Conservation (phyloP, 2,797 vertebrate genomes). For the Poeciliopsis turneri region DNA sequence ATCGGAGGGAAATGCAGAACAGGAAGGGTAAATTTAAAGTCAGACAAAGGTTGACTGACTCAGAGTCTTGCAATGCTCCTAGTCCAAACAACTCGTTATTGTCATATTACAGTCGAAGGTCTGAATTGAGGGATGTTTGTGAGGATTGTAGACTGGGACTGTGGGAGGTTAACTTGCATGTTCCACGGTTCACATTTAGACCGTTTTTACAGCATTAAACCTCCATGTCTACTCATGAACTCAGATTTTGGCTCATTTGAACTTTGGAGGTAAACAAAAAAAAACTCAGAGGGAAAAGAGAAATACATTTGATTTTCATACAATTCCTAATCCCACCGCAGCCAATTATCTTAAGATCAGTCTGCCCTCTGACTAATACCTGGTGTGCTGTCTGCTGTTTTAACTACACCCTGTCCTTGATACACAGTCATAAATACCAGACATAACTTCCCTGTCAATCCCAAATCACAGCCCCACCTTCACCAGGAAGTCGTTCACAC, state of each 20-base stretch:
- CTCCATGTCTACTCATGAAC: not conserved
- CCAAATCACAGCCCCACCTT: conserved; percentile 58
- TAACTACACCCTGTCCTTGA: conserved; percentile 37
- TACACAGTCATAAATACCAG: conserved; percentile 60
- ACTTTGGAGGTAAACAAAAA: no score
- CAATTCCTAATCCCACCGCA: not conserved
- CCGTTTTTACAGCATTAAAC: not conserved
- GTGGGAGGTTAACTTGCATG: conserved; percentile 15
- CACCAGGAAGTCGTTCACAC: conserved; percentile 40
- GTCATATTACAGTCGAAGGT: not conserved
- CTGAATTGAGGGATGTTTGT: not conserved
- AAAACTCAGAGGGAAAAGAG: not conserved
- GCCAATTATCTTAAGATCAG: conserved; percentile 2
- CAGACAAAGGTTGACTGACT: not conserved
- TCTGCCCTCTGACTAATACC: conserved; percentile 25
- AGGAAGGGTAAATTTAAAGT: not conserved
- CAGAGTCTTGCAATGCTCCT: not conserved
- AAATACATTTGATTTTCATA: not conserved
- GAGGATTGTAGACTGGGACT: conserved; percentile 1
- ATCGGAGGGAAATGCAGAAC: not conserved
- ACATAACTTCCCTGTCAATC: conserved; percentile 58
- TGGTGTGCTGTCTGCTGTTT: conserved; percentile 17
- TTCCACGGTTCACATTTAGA: not conserved
- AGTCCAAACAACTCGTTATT: not conserved
- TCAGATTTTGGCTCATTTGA: not conserved